A percentile compares a stretch with the other conserved stretches of the same genome.
Conservation (phyloP, 2,113 vertebrate species). For the Prunella himalayana region DNA sequence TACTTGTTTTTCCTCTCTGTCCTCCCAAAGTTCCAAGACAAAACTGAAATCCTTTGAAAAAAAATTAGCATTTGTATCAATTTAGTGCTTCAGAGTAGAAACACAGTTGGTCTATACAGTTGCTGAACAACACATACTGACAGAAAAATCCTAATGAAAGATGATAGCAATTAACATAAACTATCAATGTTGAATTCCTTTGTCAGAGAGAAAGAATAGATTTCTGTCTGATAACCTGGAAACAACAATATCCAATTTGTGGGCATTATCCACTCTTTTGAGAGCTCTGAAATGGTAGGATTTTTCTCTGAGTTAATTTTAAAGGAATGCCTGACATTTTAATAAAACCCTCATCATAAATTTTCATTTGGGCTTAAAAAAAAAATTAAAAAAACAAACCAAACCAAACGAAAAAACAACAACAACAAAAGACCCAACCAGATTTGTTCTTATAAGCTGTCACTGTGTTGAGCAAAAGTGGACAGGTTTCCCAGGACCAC, state of each 20-base stretch:
- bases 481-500: neutral
- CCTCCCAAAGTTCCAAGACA: neutral
- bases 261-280: neutral
- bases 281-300: neutral
- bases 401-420: too few relatives aligned
- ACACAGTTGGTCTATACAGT: neutral
- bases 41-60: neutral
- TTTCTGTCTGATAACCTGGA: neutral
- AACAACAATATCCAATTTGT: neutral
- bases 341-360: neutral
- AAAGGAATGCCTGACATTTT: neutral
- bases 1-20: neutral
- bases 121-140: neutral
- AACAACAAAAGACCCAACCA: neutral
- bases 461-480: neutral
- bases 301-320: neutral
- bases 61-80: neutral
- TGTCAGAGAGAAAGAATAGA: neutral
- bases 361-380: neutral
- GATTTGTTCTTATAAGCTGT: neutral
- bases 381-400: fast-evolving
- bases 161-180: constrained; percentile 26
- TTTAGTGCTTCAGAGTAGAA: neutral
- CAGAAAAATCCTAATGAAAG: constrained; percentile 18
- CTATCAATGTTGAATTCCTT: neutral